phyloP scores from a whole-genome alignment of 2,888 invertebrate genomes.

The Diabrotica balteata region DNA sequence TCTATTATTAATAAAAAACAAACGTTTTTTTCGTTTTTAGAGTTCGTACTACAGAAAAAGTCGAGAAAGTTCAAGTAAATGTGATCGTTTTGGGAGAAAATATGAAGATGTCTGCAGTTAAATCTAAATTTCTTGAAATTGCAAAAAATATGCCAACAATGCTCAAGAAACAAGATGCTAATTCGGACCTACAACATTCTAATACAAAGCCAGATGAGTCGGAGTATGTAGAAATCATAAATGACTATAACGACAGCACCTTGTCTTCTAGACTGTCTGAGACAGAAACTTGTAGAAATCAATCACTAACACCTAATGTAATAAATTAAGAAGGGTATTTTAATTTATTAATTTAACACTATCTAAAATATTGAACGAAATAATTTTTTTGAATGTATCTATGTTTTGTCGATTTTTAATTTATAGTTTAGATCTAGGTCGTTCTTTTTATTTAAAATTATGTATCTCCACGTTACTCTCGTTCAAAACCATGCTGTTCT shows the following conservation, averaged over 20 bases:
- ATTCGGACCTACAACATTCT: constrained; percentile 8
- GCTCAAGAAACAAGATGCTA: constrained; percentile 13
- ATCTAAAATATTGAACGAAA: no score
- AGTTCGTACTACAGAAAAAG: constrained; percentile 7
- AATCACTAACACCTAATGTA: not conserved
- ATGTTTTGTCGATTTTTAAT: no score
- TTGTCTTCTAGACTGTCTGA: not conserved
- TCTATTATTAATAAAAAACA: no score
- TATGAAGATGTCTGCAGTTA: constrained; percentile 2
- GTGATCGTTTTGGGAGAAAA: constrained; percentile 43
- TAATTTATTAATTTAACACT: no score
- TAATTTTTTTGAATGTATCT: no score
- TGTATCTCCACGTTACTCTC: no score
- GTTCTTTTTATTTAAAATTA: no score
- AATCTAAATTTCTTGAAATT: constrained; percentile 36
- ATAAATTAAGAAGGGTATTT: not conserved
- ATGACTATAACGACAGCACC: constrained; percentile 11
- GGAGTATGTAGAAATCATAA: constrained; percentile 27
- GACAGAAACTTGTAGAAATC: not conserved
- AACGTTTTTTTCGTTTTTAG: not conserved
- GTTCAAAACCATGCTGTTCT: no score
- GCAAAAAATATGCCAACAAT: constrained; percentile 28
- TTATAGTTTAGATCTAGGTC: no score
- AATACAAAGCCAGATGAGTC: constrained; percentile 7
- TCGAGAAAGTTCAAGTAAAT: constrained; percentile 39